Percentiles rank a stretch among this genome's conserved stretches.
phyloP scores from a whole-genome alignment of 2,113 vertebrate genomes.

The Dicrurus megarhynchus region DNA sequence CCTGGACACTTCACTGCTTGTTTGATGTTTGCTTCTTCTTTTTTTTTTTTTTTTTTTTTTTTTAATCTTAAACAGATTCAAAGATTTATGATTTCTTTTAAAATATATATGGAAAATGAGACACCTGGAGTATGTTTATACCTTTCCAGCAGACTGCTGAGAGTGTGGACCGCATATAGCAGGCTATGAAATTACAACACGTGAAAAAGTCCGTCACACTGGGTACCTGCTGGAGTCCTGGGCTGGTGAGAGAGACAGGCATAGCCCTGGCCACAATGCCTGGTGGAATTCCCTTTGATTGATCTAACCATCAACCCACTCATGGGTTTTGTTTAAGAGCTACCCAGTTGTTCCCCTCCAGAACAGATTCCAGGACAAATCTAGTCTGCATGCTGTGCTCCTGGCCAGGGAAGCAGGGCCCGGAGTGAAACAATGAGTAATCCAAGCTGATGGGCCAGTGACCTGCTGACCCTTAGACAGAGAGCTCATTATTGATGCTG shows the following conservation, averaged over 20 bases:
- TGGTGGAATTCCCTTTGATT: neutral
- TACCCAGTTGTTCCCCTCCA: neutral
- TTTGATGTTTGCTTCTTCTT: neutral
- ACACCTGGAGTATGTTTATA: neutral
- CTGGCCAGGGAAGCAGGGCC: neutral
- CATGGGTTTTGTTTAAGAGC: neutral
- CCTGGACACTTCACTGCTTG: neutral
- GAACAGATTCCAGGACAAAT: neutral
- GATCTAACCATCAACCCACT: neutral
- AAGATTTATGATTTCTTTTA: neutral
- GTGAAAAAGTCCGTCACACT: neutral
- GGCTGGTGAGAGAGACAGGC: neutral
- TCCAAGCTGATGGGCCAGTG: conserved; percentile 28
- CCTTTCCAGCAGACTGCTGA: neutral
- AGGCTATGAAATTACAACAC: accelerated
- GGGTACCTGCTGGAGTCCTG: neutral
- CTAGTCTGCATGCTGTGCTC: neutral
- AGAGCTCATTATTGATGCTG: conserved; percentile 34
- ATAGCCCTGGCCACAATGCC: neutral
- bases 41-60: too few relatives aligned
- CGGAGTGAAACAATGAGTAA: conserved; percentile 24
- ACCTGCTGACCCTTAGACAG: conserved; percentile 49
- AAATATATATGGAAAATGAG: neutral
- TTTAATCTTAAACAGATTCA: neutral
- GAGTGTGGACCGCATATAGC: neutral